Evolutionary conservation across 2,888 invertebrate species (phyloP).

Genomic region (Orgyia antiqua): DNA sequence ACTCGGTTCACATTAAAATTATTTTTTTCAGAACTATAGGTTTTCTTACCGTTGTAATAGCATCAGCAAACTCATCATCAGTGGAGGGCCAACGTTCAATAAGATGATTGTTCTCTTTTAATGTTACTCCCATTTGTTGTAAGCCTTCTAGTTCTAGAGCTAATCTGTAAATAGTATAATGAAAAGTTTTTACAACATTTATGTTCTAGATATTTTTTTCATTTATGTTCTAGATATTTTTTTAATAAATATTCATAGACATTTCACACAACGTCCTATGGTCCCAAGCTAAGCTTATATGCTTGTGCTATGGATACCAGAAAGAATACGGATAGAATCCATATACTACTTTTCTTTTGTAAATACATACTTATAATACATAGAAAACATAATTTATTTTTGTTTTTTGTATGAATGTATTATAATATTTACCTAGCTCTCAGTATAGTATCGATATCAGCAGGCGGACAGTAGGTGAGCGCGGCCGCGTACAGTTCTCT

Average conservation of each 20-base stretch:
- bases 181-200: neutral
- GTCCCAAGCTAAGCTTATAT: too few relatives aligned
- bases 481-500: slow-evolving; percentile 48
- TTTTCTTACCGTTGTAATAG: slow-evolving; percentile 76
- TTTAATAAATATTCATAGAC: too few relatives aligned
- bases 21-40: too few relatives aligned
- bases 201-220: neutral
- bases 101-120: slow-evolving; percentile 34
- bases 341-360: too few relatives aligned
- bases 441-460: slow-evolving; percentile 35
- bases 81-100: slow-evolving; percentile 57
- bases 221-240: too few relatives aligned
- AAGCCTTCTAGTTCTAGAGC: slow-evolving; percentile 47
- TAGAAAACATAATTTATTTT: too few relatives aligned
- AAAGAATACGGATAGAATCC: too few relatives aligned
- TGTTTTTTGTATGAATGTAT: too few relatives aligned
- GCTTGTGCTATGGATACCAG: too few relatives aligned
- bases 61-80: slow-evolving; percentile 77
- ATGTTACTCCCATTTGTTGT: slow-evolving; percentile 46
- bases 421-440: slow-evolving; percentile 32
- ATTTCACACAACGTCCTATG: too few relatives aligned
- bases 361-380: too few relatives aligned
- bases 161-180: slow-evolving; percentile 34
- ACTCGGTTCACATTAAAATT: too few relatives aligned
- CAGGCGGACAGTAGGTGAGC: slow-evolving; percentile 24